Conservation (phyloP, 2,888 invertebrate species). For the Idaea straminata region DNA sequence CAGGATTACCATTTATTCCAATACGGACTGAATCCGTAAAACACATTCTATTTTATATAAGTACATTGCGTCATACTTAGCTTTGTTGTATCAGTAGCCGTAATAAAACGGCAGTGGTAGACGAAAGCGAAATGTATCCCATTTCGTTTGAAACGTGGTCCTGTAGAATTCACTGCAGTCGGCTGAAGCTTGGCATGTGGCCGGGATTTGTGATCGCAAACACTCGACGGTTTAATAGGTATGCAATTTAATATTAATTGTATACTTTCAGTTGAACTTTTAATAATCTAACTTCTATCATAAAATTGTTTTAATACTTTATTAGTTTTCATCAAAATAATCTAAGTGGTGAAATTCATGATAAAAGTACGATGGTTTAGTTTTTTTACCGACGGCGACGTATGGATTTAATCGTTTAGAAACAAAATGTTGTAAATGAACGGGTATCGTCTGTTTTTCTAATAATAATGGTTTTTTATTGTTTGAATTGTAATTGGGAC, state of each 20-base stretch:
- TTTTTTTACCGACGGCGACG: conserved; percentile 6
- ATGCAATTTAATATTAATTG: neutral
- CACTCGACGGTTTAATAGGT: conserved; percentile 33
- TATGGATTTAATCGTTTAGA: conserved; percentile 21
- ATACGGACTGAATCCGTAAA: conserved; percentile 16
- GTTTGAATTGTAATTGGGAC: conserved; percentile 29
- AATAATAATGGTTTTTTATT: conserved; percentile 32
- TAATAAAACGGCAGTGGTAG: conserved; percentile 33
- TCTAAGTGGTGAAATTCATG: conserved; percentile 50
- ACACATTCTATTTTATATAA: conserved; percentile 17
- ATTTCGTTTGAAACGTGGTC: conserved; percentile 32
- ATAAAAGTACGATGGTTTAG: conserved; percentile 49
- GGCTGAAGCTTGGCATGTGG: conserved; percentile 35
- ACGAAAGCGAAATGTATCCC: conserved; percentile 7
- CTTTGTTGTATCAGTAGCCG: conserved; percentile 5
- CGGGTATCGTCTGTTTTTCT: conserved; percentile 28
- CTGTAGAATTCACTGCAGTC: conserved; percentile 40
- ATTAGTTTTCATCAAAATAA: conserved; percentile 39
- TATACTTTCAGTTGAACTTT: neutral
- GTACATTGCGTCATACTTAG: conserved; percentile 33
- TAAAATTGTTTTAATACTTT: neutral
- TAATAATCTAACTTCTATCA: neutral
- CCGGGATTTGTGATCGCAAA: conserved; percentile 35
- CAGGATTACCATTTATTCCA: conserved; percentile 51
- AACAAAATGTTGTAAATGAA: conserved; percentile 21